Conservation (phyloP, 2,888 invertebrate species). For the Drosophila formosana region DNA sequence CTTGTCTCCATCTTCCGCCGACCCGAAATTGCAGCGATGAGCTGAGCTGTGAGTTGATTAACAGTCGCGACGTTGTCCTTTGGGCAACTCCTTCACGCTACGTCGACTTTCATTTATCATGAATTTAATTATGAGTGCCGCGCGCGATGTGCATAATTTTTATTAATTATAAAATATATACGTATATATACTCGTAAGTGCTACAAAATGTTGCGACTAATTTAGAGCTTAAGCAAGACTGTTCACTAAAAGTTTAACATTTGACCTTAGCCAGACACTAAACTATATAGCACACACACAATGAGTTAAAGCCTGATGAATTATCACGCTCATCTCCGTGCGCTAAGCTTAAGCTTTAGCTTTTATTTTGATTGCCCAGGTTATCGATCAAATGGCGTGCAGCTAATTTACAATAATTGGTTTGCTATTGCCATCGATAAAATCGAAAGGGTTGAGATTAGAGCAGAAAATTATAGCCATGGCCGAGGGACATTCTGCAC, state of each 20-base stretch:
- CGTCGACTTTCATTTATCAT: conserved; percentile 55
- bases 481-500: not conserved
- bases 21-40: conserved; percentile 11
- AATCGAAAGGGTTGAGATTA: conserved; percentile 2
- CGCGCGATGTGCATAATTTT: conserved; percentile 40
- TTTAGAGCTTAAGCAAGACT: not conserved
- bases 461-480: not conserved
- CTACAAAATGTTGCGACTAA: conserved; percentile 6
- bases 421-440: not conserved
- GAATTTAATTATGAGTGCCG: conserved; percentile 64
- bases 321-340: not conserved
- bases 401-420: conserved; percentile 8
- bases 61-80: conserved; percentile 48
- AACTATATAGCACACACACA: not conserved
- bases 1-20: conserved; percentile 19
- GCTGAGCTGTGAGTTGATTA: conserved; percentile 68
- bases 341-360: not conserved
- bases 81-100: conserved; percentile 32
- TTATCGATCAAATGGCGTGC: conserved; percentile 10
- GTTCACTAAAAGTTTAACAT: conserved; percentile 23
- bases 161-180: conserved; percentile 41
- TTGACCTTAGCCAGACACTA: conserved; percentile 1
- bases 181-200: not conserved
- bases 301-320: not conserved
- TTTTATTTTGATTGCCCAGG: conserved; percentile 7